Base-by-base conservation (phyloP, 1,140 invertebrate genomes). In the Ganaspis sp. region DNA sequence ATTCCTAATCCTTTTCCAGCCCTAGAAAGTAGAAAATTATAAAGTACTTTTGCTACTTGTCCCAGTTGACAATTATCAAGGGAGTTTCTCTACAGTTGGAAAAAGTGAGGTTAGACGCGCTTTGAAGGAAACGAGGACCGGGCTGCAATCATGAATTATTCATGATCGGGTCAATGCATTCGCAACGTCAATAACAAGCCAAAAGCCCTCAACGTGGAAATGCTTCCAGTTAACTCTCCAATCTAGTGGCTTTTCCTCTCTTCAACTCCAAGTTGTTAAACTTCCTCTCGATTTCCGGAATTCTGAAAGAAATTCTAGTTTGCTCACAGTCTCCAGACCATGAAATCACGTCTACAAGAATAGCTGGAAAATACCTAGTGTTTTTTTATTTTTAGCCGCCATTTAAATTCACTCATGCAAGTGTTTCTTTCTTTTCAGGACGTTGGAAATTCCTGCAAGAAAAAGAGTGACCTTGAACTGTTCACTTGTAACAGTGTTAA, bases 141-240 rank as follows among this genome's bases (percentile, higher is more conserved):
- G 8, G 12, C 26, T 29, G 3, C 15, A 29, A 6, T 64, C 26
- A 64, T 64, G 58, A 64, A 64, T 64, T 29, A 64, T 64, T 64
- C 58, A 64, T 34, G 23, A 29, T n/a, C 58, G n/a, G 58, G 58
- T 64, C 58, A 64, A 64, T 64, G 58, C 23, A n/a, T 64, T 64
- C 23, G 23, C 12, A 64, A 6, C 23, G 23, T 29, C 58, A 34
- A 29, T 64, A 34, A 64, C 58, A 64, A 34, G 11, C 23, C 26
- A 15, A 64, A 64, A 34, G 58, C 26, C 4, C 58, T 64, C 23
- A 64, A 64, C 26, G 58, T 64, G 23, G 26, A 64, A 64, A 64
- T 64, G 58, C 58, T 64, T 64, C 58, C 26, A 64, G 4, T 49
- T n/a, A 49, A 26, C 26, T 26, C 54, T 12, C 26, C 0, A 29